A percentile compares a stretch with the other conserved stretches of the same genome.
These are phyloP conservation scores for Trachelipus rathkii DNA, from an alignment of 1,140 invertebrate genomes.

Conservation along the genomic window DNA sequence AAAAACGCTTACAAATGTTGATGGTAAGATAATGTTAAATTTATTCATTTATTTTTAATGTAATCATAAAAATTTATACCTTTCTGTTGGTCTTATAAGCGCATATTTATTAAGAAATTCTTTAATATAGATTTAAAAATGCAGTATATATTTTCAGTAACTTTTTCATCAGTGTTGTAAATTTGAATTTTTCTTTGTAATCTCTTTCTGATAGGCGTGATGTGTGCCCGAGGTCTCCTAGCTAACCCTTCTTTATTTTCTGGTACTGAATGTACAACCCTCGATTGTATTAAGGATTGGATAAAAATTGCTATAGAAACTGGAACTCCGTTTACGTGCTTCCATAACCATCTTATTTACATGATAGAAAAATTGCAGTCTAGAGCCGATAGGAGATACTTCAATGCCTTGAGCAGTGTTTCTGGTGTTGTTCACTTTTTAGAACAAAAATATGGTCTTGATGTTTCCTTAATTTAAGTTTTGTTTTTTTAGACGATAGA, in stretches of 20 bases:
- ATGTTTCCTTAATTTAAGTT: too few species aligned
- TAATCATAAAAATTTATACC: slow-evolving; percentile 1
- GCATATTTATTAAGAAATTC: too few species aligned
- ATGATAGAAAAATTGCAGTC: slow-evolving; percentile 80
- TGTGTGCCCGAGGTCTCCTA: slow-evolving; percentile 84
- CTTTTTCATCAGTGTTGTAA: too few species aligned
- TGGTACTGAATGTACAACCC: slow-evolving; percentile 63
- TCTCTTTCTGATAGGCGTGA: slow-evolving; percentile 60
- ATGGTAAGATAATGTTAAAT: slow-evolving; percentile 57
- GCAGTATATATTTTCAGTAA: too few species aligned
- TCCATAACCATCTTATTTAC: slow-evolving; percentile 90
- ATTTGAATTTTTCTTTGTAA: background rate
- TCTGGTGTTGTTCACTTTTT: slow-evolving; percentile 69
- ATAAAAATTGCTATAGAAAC: slow-evolving; percentile 63
- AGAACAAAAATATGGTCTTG: slow-evolving; percentile 35
- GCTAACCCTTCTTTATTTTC: slow-evolving; percentile 85
- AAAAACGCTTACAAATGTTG: slow-evolving; percentile 63
- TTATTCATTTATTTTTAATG: too few species aligned
- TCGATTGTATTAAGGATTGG: slow-evolving; percentile 79
- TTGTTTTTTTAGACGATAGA: too few species aligned
- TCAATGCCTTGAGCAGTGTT: slow-evolving; percentile 71
- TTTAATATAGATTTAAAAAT: too few species aligned
- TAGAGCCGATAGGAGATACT: slow-evolving; percentile 64
- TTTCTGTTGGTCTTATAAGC: too few species aligned
- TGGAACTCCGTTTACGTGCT: slow-evolving; percentile 68